These are phyloP conservation scores for Carollia perspicillata DNA, from an alignment of 2,113 vertebrate genomes.

Conservation along the genomic window DNA sequence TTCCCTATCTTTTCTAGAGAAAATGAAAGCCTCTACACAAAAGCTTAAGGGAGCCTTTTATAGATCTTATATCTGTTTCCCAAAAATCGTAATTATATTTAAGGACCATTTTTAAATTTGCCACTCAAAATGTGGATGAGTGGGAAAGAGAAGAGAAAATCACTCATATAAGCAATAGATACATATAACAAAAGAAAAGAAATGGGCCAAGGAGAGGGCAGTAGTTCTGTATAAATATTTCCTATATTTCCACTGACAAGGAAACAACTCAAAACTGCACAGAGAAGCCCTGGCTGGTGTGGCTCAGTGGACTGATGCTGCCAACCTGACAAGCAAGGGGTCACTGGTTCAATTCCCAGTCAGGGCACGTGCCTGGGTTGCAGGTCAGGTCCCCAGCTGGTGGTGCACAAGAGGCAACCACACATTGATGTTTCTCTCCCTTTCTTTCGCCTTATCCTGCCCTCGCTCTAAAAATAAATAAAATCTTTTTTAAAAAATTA, in stretches of 20 bases:
- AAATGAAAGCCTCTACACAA: not conserved
- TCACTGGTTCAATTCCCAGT: too few species aligned
- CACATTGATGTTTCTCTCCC: too few species aligned
- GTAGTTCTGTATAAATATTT: not conserved
- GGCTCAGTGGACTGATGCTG: too few species aligned
- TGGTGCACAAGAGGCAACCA: too few species aligned
- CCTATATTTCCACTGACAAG: not conserved
- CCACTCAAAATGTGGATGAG: not conserved
- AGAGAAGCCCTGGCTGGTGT: not conserved
- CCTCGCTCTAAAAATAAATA: too few species aligned
- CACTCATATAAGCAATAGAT: not conserved
- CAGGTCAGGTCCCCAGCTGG: too few species aligned
- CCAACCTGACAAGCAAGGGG: too few species aligned
- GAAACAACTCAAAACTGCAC: slow-evolving; percentile 19
- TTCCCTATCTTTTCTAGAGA: not conserved
- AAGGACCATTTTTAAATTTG: not conserved
- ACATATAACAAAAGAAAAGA: not conserved
- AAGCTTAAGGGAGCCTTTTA: not conserved
- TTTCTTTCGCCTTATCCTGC: too few species aligned
- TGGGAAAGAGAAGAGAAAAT: not conserved
- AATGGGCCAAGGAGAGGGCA: not conserved
- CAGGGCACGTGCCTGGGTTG: too few species aligned
- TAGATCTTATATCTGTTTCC: not conserved
- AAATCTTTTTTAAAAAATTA: too few species aligned
- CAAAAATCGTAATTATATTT: not conserved